Percentiles rank a stretch among this genome's conserved stretches.
Evolutionary conservation across 2,113 vertebrate species (phyloP).

Genomic region (Marmota flaviventris): DNA sequence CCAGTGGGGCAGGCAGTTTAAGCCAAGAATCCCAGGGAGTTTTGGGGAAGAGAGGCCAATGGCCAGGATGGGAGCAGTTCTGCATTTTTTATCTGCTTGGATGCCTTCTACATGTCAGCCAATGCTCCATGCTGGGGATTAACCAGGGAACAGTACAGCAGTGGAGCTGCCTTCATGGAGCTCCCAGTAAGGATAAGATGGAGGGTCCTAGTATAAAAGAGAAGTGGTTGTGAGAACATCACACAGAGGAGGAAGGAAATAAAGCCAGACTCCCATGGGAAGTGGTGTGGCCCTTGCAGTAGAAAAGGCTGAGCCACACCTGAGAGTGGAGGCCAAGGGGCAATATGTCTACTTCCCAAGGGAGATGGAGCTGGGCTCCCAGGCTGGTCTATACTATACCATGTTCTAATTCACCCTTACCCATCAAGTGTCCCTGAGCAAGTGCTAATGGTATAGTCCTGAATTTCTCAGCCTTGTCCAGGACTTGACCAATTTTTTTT

Average conservation of each 20-base stretch:
- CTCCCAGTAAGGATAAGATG: background rate
- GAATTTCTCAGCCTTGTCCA: background rate
- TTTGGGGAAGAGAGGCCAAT: fast-evolving
- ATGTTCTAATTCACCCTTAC: background rate
- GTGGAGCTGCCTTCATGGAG: background rate
- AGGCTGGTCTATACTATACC: background rate
- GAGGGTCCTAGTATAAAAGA: background rate
- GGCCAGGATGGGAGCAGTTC: fast-evolving
- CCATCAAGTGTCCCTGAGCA: background rate
- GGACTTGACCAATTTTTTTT: no score
- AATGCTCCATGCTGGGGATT: background rate
- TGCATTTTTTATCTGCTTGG: background rate
- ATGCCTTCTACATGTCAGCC: background rate
- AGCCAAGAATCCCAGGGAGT: background rate
- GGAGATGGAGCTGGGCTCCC: background rate
- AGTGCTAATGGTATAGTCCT: fast-evolving
- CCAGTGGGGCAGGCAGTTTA: background rate
- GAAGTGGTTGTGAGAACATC: background rate
- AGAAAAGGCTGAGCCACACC: background rate
- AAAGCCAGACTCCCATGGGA: background rate
- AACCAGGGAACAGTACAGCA: background rate
- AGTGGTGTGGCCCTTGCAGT: background rate
- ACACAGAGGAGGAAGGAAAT: fast-evolving
- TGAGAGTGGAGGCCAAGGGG: background rate
- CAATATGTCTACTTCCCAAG: background rate